phyloP scores from a whole-genome alignment of 2,888 invertebrate species.

The Leucania comma region DNA sequence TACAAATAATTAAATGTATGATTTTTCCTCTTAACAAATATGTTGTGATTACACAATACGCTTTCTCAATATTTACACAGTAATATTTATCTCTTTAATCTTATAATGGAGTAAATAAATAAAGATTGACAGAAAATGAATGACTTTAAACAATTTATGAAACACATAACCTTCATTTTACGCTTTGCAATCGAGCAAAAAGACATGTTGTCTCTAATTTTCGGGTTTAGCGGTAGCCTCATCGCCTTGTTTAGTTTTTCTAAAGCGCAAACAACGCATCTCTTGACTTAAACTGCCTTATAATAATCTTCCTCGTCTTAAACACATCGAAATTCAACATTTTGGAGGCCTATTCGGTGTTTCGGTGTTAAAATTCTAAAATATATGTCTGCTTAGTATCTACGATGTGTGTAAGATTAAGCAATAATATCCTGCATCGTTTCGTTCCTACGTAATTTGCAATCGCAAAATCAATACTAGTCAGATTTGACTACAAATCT shows the following conservation, averaged over 20 bases:
- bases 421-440: neutral
- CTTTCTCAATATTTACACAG: constrained; percentile 42
- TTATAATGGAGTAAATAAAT: constrained; percentile 31
- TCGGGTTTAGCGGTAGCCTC: neutral
- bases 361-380: constrained; percentile 59
- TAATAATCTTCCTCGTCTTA: constrained; percentile 59
- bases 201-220: neutral
- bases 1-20: too few species aligned
- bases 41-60: constrained; percentile 17
- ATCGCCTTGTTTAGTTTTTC: constrained; percentile 37
- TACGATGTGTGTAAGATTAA: constrained; percentile 18
- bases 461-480: neutral
- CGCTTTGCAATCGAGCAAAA: neutral
- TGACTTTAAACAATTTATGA: neutral
- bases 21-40: neutral
- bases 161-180: neutral
- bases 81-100: constrained; percentile 9
- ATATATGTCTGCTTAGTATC: constrained; percentile 17
- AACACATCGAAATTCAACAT: constrained; percentile 73
- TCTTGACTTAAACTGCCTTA: constrained; percentile 61
- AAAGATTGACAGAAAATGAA: neutral
- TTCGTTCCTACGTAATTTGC: neutral
- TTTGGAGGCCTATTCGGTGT: constrained; percentile 70
- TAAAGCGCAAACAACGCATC: constrained; percentile 47
- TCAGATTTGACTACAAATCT: neutral